phyloP scores from a whole-genome alignment of 1,140 invertebrate species.

The Calephelis virginiensis region DNA sequence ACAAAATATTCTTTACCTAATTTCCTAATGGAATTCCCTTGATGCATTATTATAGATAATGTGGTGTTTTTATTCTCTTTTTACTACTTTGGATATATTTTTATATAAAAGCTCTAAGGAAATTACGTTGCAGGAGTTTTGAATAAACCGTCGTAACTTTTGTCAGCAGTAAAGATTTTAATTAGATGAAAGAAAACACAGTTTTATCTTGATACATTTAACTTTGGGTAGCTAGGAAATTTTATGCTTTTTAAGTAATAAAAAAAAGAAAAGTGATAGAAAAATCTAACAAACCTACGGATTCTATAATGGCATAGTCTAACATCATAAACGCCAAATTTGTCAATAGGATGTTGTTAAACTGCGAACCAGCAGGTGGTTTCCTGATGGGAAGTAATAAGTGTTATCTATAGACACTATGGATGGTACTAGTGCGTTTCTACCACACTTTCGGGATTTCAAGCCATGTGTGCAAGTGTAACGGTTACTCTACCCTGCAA shows the following conservation, averaged over 20 bases:
- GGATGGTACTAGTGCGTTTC: too few relatives aligned
- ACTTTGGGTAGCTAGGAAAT: neutral
- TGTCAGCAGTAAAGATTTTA: slow-evolving; percentile 10
- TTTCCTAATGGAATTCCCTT: slow-evolving; percentile 42
- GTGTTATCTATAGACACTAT: too few relatives aligned
- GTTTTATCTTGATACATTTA: slow-evolving; percentile 6
- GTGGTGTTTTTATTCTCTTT: slow-evolving; percentile 21
- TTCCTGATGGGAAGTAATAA: too few relatives aligned
- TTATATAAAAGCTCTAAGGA: slow-evolving; percentile 8
- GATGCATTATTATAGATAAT: slow-evolving; percentile 24
- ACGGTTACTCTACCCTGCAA: too few relatives aligned
- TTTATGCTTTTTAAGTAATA: neutral
- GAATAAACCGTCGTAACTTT: slow-evolving; percentile 12
- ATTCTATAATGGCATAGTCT: too few relatives aligned
- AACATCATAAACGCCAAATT: too few relatives aligned
- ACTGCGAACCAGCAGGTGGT: too few relatives aligned
- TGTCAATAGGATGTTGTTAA: too few relatives aligned
- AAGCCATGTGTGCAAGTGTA: too few relatives aligned
- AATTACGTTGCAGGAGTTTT: slow-evolving; percentile 5
- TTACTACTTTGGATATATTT: slow-evolving; percentile 21
- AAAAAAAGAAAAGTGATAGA: too few relatives aligned
- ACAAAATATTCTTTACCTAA: slow-evolving; percentile 36
- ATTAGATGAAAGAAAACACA: neutral
- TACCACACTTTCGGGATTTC: too few relatives aligned
- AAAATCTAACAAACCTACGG: too few relatives aligned